Conservation (phyloP, 2,797 vertebrate species). For the Trematomus bernacchii region DNA sequence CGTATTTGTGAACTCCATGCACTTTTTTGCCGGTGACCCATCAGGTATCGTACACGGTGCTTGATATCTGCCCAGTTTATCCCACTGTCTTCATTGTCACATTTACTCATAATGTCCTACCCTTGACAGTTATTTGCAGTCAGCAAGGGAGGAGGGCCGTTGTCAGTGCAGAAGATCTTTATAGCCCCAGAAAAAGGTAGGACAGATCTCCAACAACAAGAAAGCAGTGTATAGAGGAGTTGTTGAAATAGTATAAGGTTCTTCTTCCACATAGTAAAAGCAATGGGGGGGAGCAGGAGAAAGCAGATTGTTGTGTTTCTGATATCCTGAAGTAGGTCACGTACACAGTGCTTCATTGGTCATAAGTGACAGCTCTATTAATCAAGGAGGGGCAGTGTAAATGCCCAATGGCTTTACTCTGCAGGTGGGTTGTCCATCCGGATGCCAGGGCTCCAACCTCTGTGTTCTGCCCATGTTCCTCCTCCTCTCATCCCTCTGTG, state of each 20-base stretch:
- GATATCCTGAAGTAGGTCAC: slow-evolving; percentile 81
- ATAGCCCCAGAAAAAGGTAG: slow-evolving; percentile 41
- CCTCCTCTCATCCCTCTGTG: slow-evolving; percentile 35
- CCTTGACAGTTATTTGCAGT: slow-evolving; percentile 26
- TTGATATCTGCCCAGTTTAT: slow-evolving; percentile 13
- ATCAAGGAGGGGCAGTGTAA: slow-evolving; percentile 73
- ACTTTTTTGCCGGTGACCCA: not conserved
- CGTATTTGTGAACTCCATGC: not conserved
- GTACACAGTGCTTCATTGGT: slow-evolving; percentile 79
- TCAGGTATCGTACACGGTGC: not conserved
- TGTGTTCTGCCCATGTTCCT: slow-evolving; percentile 49
- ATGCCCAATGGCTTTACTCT: slow-evolving; percentile 71
- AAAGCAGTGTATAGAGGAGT: slow-evolving; percentile 4
- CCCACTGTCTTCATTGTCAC: not conserved
- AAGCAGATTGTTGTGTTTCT: slow-evolving; percentile 34
- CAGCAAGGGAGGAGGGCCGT: slow-evolving; percentile 8
- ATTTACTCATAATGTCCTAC: slow-evolving; percentile 25
- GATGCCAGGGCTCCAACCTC: slow-evolving; percentile 61
- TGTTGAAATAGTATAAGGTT: slow-evolving; percentile 5
- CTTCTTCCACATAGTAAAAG: slow-evolving; percentile 26
- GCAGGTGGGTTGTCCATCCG: slow-evolving; percentile 77
- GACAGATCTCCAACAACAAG: slow-evolving; percentile 28
- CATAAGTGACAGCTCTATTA: slow-evolving; percentile 81
- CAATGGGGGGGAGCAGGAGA: slow-evolving; percentile 5
- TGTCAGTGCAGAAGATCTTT: slow-evolving; percentile 43